A percentile compares a stretch with the other conserved stretches of the same genome.
Evolutionary conservation across 2,113 vertebrate genomes (phyloP).

Genomic region (Planiliza haematocheilus): DNA sequence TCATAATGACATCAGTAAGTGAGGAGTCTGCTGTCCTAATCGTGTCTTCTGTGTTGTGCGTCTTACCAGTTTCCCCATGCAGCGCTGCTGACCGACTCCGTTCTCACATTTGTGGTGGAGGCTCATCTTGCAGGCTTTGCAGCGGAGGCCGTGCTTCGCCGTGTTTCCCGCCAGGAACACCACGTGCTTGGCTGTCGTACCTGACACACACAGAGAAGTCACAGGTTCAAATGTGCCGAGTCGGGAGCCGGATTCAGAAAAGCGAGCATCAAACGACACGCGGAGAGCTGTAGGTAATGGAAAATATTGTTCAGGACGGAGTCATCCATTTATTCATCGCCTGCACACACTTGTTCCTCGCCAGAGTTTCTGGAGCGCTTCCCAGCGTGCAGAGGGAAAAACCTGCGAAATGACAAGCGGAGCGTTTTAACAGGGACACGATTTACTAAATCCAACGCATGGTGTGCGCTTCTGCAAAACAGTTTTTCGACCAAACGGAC

Average conservation of each 20-base stretch:
- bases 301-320: conserved; percentile 14
- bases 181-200: conserved; percentile 89
- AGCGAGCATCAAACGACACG: background rate
- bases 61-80: conserved; percentile 98
- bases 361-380: conserved; percentile 40
- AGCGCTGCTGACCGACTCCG: conserved; percentile 90
- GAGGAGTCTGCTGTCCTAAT: background rate
- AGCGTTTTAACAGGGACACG: conserved; percentile 38
- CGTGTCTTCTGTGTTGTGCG: background rate
- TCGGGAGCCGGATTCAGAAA: conserved; percentile 1
- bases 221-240: conserved; percentile 27
- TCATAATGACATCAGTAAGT: conserved; percentile 30
- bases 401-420: conserved; percentile 39
- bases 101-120: conserved; percentile 96
- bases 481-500: too few relatives aligned
- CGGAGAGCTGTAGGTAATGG: conserved; percentile 25
- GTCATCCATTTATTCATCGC: conserved; percentile 28
- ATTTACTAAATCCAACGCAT: conserved; percentile 17
- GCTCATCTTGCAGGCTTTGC: conserved; percentile 99
- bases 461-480: conserved; percentile 28
- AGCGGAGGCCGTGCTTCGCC: conserved; percentile 94
- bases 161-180: conserved; percentile 87
- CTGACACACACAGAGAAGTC: conserved; percentile 63
- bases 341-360: conserved; percentile 25
- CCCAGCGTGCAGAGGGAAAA: conserved; percentile 26